phyloP scores from a whole-genome alignment of 1,140 invertebrate species.

The Hylaeus anthracinus region DNA sequence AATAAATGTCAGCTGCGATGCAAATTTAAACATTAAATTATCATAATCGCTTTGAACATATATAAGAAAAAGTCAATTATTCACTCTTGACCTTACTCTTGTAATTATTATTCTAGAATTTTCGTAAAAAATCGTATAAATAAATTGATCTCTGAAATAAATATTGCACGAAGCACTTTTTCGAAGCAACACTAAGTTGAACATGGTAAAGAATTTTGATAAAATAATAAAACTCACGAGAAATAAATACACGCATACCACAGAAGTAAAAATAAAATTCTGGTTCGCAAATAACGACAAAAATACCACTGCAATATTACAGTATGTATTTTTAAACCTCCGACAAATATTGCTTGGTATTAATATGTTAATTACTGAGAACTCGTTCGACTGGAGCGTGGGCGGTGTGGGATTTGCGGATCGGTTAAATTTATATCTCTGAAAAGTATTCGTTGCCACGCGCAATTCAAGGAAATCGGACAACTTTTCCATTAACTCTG shows the following conservation, averaged over 20 bases:
- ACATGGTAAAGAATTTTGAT: neutral
- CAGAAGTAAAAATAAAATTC: neutral
- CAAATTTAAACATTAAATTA: too few relatives aligned
- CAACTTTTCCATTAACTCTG: neutral
- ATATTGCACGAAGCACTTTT: too few relatives aligned
- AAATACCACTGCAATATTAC: neutral
- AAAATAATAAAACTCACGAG: neutral
- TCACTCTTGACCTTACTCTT: too few relatives aligned
- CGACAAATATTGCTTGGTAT: slow-evolving; percentile 1
- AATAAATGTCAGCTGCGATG: too few relatives aligned
- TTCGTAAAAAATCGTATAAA: too few relatives aligned
- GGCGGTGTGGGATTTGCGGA: neutral
- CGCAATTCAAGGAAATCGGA: too few relatives aligned
- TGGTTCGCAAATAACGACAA: neutral
- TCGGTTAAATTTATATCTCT: neutral
- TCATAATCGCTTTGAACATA: too few relatives aligned
- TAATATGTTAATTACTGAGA: neutral
- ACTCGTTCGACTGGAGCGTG: too few relatives aligned
- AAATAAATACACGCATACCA: neutral
- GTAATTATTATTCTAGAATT: too few relatives aligned
- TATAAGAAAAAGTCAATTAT: too few relatives aligned
- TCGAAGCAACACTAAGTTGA: too few relatives aligned
- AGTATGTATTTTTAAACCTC: neutral
- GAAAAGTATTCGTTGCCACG: neutral
- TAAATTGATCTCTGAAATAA: too few relatives aligned